These are phyloP conservation scores for Himalopsyche anomala DNA, from an alignment of 2,888 invertebrate genomes.

Conservation along the genomic window DNA sequence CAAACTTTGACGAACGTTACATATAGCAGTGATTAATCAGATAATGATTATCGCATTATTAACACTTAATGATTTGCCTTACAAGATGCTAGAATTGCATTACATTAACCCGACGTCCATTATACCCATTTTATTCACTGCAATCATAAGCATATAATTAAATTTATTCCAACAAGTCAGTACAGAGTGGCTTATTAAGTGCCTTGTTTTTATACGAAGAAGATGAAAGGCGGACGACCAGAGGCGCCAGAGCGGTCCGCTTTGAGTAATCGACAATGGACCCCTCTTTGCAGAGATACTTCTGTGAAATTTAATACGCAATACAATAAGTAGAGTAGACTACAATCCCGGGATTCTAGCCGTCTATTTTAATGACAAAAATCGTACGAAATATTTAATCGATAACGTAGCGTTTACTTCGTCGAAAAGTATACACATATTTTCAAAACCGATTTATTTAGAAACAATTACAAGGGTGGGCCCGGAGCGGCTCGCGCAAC, in stretches of 20 bases:
- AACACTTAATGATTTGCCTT: not conserved
- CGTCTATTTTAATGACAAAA: too few relatives aligned
- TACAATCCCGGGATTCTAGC: too few relatives aligned
- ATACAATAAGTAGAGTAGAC: too few relatives aligned
- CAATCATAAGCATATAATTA: constrained; percentile 10
- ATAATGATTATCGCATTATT: not conserved
- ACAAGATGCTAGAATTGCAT: not conserved
- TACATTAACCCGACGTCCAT: not conserved
- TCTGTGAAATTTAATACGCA: not conserved
- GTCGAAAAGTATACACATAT: too few relatives aligned
- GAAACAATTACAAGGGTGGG: too few relatives aligned
- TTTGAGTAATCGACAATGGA: constrained; percentile 44
- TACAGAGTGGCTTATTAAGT: constrained; percentile 20
- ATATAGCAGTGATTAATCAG: too few relatives aligned
- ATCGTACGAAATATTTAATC: too few relatives aligned
- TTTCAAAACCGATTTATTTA: too few relatives aligned
- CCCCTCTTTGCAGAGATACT: not conserved
- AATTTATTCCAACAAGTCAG: constrained; percentile 4
- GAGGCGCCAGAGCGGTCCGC: constrained; percentile 57
- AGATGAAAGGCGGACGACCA: constrained; percentile 49
- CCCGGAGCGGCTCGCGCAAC: too few relatives aligned
- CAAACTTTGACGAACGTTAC: too few relatives aligned
- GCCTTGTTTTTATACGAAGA: not conserved
- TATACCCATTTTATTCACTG: not conserved
- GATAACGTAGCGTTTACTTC: too few relatives aligned